Base-by-base conservation (phyloP, 2,888 invertebrate species). In the Euproctis similis region DNA sequence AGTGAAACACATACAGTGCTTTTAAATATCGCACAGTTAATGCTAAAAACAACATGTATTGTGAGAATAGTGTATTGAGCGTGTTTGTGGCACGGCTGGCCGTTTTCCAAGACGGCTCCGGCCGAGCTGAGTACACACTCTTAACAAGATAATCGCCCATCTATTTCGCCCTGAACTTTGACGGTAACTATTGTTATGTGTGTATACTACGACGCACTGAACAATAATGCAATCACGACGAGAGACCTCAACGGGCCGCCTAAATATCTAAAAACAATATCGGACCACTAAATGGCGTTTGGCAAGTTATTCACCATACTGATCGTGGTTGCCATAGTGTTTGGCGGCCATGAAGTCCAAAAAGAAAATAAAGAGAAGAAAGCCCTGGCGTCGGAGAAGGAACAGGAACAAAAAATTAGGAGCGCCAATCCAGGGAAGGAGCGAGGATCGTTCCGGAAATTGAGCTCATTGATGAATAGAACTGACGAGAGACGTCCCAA, bases 351-450 rank as follows among this genome's bases (percentile, higher is more conserved):
- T 74, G 80, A 81, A 60, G 46, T 69, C 59, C 38, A 76, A 62
- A 58, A 74, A 59, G 64, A 74, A 59, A 57, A 61, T 63, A 72
- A 80, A 69, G 53, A 62, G 61, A 54, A 67, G 61, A 69, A 77
- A 60, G 45, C 82, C 78, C 0, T 80, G 82, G 82, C 64, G 81
- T 31, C 74, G 78, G 76, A 81, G 74, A 81, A 67, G 39, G 14
- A 14, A 14, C 67, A n/a, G n/a, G 76, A 70, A 30, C 67, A 67
- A 31, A 64, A 56, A 10, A 46, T 66, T 2, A 50, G 78, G 7
- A 73, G 73, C 1, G 76, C 78, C 0, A 63, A 50, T 26, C 70
- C 76, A 0, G 65, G 60, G 0, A 59, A 61, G 4, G 67, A 72
- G 17, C 53, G 59, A 3, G 72, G 76, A 2, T 69, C 80, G 1